These are phyloP conservation scores for Sarcoramphus papa DNA, from an alignment of 2,797 vertebrate species.

Conservation along the genomic window DNA sequence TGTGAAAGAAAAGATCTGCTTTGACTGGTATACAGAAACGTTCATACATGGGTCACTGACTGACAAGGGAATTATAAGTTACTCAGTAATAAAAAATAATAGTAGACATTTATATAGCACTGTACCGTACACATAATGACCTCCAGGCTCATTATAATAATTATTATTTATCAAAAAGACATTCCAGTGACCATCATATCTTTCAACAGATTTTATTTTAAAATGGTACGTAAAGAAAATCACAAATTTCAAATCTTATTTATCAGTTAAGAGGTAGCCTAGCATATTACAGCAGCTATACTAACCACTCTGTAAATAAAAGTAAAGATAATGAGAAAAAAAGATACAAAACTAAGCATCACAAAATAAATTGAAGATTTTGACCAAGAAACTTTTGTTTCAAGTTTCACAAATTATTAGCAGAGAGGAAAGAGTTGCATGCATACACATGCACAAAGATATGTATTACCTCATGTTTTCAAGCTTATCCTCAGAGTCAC, in stretches of 20 bases:
- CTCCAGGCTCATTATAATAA: slow-evolving; percentile 31
- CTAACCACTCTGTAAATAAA: background rate
- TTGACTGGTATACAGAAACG: slow-evolving; percentile 23
- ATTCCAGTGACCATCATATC: background rate
- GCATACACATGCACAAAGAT: background rate
- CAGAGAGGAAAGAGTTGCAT: background rate
- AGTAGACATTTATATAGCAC: slow-evolving; percentile 20
- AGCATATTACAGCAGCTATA: background rate
- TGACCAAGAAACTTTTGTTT: background rate
- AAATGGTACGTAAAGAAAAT: background rate
- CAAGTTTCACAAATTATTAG: background rate
- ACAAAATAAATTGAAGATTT: background rate
- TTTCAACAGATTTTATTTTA: background rate
- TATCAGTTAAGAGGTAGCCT: background rate
- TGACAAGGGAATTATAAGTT: slow-evolving; percentile 59
- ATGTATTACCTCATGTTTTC: background rate
- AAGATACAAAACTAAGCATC: background rate
- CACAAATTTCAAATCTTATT: background rate
- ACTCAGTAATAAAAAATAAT: slow-evolving; percentile 41
- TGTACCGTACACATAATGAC: slow-evolving; percentile 21
- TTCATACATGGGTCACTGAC: slow-evolving; percentile 23
- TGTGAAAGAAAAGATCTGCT: slow-evolving; percentile 34
- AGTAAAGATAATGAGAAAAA: background rate
- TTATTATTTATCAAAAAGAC: slow-evolving; percentile 47
- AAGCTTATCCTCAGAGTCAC: background rate